A percentile compares a stretch with the other conserved stretches of the same genome.
phyloP scores from a whole-genome alignment of 1,140 invertebrate species.

The Limonius californicus region DNA sequence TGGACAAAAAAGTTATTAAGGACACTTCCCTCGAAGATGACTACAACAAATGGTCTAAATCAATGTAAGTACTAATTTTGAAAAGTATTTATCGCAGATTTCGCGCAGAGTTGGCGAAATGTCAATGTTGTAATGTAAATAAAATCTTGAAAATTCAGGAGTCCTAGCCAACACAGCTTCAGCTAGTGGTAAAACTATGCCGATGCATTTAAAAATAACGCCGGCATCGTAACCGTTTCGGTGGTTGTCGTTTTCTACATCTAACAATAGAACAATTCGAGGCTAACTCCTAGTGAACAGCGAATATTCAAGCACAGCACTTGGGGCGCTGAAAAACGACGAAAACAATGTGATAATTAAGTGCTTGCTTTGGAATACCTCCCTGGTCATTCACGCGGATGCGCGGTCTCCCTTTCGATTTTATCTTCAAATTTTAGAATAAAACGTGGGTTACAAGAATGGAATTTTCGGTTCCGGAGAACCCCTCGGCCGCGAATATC shows the following conservation, averaged over 20 bases:
- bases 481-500: not conserved
- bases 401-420: not conserved
- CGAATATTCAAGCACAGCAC: conserved; percentile 22
- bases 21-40: conserved; percentile 40
- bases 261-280: conserved; percentile 25
- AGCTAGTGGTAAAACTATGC: not conserved
- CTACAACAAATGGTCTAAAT: conserved; percentile 43
- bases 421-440: not conserved
- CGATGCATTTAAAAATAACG: conserved; percentile 1
- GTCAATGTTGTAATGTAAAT: not conserved
- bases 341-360: not conserved
- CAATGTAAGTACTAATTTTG: conserved; percentile 32
- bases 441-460: no score
- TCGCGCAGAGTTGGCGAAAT: not conserved
- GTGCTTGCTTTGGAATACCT: not conserved
- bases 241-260: conserved; percentile 19
- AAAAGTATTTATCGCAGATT: not conserved
- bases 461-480: not conserved
- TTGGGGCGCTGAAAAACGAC: not conserved
- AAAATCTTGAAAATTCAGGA: not conserved
- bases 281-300: conserved; percentile 25
- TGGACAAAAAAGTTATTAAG: conserved; percentile 38
- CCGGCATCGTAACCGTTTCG: conserved; percentile 3
- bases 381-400: not conserved
- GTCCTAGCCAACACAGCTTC: not conserved